Evolutionary conservation across 2,113 vertebrate species (phyloP), one percentile per base, ranked within the genome.

Genomic region (Nerophis lumbriciformis): DNA sequence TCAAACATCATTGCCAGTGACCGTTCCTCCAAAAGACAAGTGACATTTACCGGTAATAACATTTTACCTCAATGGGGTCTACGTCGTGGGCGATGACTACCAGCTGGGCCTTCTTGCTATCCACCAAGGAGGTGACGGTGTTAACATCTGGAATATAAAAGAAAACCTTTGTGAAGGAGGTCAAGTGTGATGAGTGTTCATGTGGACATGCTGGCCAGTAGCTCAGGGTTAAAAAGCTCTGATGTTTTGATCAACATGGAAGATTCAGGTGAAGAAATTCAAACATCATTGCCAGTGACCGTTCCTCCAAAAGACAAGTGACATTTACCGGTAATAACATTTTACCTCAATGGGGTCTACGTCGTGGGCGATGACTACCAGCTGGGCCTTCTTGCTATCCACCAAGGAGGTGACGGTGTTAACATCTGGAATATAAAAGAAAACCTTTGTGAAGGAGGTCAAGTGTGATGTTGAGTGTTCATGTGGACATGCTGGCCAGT

Each of bases 51-150:
- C 21, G 28, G 11, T 28, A 28, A 3, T 28, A 28, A 28, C 28
- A 28, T 1, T 5, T 59, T 19, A 97, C 97, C 93, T 98, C 97
- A 49, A 99, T 92, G 21, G 97, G 97, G 56, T 99, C 97, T 21
- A 98, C 94, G 48, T 99, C 97, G 0, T 99, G 97, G 3, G 97
- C 94, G 1, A 99, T 95, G 66, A 99, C 82, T 0, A 98, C 97
- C 50, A 99, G 91, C 87, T 98, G 95, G 48, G 97, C 97, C 54
- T 98, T 98, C 91, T 98, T 99, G 90, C 92, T 96, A 80, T 99
- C 96, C 69, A 99, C 96, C 79, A 99, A 87, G 14, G 95, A 93
- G 1, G 97, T 98, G 76, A 99, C 90, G 93, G 82, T 99, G 42
- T n/a, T n/a, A 98, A 71, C 97, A n/a, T n/a, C 2, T 28, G 28